Evolutionary conservation across 2,888 invertebrate species (phyloP).

Genomic region (Hedychridium roseum): DNA sequence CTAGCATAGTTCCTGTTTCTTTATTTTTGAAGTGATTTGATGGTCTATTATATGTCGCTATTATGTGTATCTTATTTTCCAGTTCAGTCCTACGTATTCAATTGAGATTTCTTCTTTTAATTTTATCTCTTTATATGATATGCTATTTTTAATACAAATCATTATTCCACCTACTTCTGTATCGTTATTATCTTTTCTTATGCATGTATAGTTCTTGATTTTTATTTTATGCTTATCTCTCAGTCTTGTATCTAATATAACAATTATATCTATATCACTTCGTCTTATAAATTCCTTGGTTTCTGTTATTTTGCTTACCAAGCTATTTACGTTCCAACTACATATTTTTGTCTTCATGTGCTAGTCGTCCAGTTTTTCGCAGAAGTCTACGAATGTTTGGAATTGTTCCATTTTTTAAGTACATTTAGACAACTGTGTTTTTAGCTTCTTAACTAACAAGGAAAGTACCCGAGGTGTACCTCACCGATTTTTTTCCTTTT

Average conservation of each 20-base stretch:
- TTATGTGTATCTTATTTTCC: not conserved
- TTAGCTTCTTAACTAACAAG: no score
- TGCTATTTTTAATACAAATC: not conserved
- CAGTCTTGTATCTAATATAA: not conserved
- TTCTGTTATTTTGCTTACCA: not conserved
- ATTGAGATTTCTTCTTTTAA: not conserved
- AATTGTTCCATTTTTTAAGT: no score
- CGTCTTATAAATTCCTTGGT: not conserved
- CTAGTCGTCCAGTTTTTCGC: no score
- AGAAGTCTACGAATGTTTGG: no score
- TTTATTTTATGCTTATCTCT: not conserved
- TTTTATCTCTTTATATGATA: not conserved
- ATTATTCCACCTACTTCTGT: not conserved
- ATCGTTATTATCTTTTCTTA: not conserved
- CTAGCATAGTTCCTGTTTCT: constrained; percentile 20
- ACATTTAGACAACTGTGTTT: no score
- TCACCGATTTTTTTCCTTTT: no score
- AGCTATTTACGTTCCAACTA: no score
- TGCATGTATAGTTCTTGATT: not conserved
- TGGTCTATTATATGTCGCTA: not conserved
- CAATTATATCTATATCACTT: not conserved
- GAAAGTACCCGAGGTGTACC: no score
- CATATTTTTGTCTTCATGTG: no score
- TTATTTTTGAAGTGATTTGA: not conserved
- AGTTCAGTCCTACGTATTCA: not conserved